phyloP scores from a whole-genome alignment of 2,888 invertebrate genomes.

The Pelosia muscerda region DNA sequence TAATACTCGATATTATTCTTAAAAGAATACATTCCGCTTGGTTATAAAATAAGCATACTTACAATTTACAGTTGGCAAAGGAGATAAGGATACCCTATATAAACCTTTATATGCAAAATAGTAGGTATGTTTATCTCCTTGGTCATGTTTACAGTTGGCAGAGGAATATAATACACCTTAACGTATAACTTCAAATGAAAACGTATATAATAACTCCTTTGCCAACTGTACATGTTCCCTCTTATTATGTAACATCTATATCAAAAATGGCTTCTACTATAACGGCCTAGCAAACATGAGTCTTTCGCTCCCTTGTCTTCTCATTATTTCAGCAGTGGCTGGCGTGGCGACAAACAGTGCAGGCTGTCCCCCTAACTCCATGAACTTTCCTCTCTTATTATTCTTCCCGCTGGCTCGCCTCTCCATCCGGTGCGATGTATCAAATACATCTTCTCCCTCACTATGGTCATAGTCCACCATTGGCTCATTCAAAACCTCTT shows the following conservation, averaged over 20 bases:
- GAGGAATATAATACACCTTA: too few relatives aligned
- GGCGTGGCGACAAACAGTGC: slow-evolving; percentile 80
- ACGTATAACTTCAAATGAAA: too few relatives aligned
- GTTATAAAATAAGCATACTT: neutral
- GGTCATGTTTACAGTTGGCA: neutral
- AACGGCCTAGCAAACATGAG: slow-evolving; percentile 79
- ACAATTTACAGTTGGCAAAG: neutral
- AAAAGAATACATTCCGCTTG: neutral
- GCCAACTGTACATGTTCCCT: neutral
- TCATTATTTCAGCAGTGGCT: slow-evolving; percentile 79
- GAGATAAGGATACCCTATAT: too few relatives aligned
- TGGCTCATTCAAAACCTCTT: slow-evolving; percentile 76
- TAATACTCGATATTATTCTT: too few relatives aligned
- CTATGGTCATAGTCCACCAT: slow-evolving; percentile 83
- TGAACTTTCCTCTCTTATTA: slow-evolving; percentile 72
- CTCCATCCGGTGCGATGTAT: slow-evolving; percentile 68
- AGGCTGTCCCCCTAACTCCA: slow-evolving; percentile 76
- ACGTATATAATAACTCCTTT: too few relatives aligned
- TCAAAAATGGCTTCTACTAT: slow-evolving; percentile 49
- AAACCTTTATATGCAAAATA: too few relatives aligned
- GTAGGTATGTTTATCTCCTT: too few relatives aligned
- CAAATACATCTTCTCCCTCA: slow-evolving; percentile 81
- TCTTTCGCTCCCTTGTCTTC: slow-evolving; percentile 79
- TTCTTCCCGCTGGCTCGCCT: slow-evolving; percentile 67
- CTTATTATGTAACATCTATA: neutral